phyloP scores from a whole-genome alignment of 2,888 invertebrate species.

The Hipparchia sbordonii region DNA sequence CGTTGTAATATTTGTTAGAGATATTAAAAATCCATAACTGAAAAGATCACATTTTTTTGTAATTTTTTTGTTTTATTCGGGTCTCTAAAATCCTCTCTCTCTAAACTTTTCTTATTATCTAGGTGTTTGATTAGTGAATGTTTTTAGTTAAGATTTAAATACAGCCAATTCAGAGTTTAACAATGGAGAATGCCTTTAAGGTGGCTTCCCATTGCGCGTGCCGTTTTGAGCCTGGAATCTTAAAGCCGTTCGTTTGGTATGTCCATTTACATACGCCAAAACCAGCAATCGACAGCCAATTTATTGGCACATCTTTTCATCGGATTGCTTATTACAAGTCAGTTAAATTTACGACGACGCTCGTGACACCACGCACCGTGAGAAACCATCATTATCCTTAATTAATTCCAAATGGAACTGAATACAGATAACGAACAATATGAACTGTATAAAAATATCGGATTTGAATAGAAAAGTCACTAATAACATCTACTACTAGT shows the following conservation, averaged over 20 bases:
- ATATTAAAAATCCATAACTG: background rate
- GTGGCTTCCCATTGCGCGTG: background rate
- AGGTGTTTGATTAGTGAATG: background rate
- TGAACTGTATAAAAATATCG: conserved; percentile 36
- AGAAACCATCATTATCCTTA: background rate
- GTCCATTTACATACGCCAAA: no score
- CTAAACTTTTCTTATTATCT: background rate
- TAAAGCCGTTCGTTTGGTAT: no score
- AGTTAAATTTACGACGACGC: background rate
- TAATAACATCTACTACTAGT: conserved; percentile 16
- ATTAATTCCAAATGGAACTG: conserved; percentile 13
- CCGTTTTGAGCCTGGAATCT: no score
- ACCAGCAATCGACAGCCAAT: background rate
- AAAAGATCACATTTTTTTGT: background rate
- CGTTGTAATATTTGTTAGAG: background rate
- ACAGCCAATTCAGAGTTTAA: conserved; percentile 1
- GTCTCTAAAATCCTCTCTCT: background rate
- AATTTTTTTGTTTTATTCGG: background rate
- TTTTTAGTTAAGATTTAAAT: background rate
- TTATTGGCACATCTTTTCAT: background rate
- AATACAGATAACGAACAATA: conserved; percentile 23
- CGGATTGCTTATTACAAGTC: background rate
- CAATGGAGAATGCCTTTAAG: background rate
- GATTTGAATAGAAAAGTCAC: conserved; percentile 25
- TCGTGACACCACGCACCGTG: background rate